Conservation (phyloP, 1,140 invertebrate species). For the Drosophila gunungcola region DNA sequence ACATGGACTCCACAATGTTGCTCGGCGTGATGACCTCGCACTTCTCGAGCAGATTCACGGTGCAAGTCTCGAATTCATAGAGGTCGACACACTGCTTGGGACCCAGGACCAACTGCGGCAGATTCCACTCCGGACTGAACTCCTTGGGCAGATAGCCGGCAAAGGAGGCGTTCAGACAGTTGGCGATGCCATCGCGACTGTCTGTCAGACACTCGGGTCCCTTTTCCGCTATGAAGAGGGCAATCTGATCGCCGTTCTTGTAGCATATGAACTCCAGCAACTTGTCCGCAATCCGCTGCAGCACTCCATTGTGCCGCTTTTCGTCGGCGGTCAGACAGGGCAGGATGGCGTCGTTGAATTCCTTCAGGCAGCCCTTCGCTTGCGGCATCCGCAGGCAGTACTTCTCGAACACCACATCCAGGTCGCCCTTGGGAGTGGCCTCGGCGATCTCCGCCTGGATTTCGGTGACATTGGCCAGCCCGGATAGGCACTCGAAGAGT, state of each 20-base stretch:
- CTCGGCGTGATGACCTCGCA: slow-evolving; percentile 91
- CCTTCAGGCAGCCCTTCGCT: slow-evolving; percentile 87
- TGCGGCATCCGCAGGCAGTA: slow-evolving; percentile 88
- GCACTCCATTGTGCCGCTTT: slow-evolving; percentile 79
- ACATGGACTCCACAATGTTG: slow-evolving; percentile 91
- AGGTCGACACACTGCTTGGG: slow-evolving; percentile 85
- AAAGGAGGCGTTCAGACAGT: slow-evolving; percentile 88
- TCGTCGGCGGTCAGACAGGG: slow-evolving; percentile 88
- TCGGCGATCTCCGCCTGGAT: slow-evolving; percentile 87
- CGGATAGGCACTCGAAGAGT: slow-evolving; percentile 84
- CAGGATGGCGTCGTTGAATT: slow-evolving; percentile 87
- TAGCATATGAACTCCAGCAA: slow-evolving; percentile 90
- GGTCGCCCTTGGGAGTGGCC: slow-evolving; percentile 87
- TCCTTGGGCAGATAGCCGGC: slow-evolving; percentile 84
- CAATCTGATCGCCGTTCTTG: slow-evolving; percentile 93
- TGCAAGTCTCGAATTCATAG: slow-evolving; percentile 87
- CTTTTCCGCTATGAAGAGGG: slow-evolving; percentile 91
- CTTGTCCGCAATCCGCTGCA: slow-evolving; percentile 89
- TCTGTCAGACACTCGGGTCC: slow-evolving; percentile 90
- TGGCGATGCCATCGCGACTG: slow-evolving; percentile 87
- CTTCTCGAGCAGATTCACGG: slow-evolving; percentile 87
- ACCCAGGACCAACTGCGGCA: slow-evolving; percentile 72
- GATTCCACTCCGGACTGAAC: slow-evolving; percentile 20
- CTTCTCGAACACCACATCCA: slow-evolving; percentile 85
- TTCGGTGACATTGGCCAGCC: slow-evolving; percentile 85